These are phyloP conservation scores for Pteronura brasiliensis DNA, from an alignment of 2,113 vertebrate genomes.

Conservation along the genomic window DNA sequence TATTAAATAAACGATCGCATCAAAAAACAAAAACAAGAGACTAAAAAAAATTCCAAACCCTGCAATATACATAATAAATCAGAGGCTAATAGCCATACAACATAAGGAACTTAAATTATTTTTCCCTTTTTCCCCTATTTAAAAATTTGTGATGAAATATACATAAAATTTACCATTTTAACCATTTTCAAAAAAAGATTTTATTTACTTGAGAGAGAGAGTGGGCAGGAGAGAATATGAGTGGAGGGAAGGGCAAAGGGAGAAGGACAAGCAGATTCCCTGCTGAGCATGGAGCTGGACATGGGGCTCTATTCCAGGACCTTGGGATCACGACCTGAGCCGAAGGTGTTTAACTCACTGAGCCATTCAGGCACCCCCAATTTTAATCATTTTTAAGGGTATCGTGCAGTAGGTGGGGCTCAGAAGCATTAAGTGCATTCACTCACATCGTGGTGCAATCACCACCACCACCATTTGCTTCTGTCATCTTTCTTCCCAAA, in stretches of 20 bases:
- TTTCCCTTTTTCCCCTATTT: background rate
- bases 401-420: background rate
- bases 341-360: background rate
- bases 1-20: background rate
- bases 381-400: background rate
- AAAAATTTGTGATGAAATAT: background rate
- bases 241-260: background rate
- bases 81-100: background rate
- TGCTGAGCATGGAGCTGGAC: background rate
- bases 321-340: background rate
- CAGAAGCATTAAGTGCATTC: background rate
- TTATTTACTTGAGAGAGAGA: background rate
- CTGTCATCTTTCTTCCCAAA: background rate
- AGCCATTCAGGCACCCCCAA: background rate
- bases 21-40: background rate
- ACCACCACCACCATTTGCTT: background rate
- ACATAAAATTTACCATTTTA: background rate
- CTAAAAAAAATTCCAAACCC: background rate
- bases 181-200: background rate
- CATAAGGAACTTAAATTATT: background rate
- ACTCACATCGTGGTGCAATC: background rate
- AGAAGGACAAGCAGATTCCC: background rate
- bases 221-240: background rate
- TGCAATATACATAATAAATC: background rate
- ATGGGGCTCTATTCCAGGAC: background rate